These are phyloP conservation scores for Caenorhabditis doughertyi DNA, from an alignment of 2,888 invertebrate genomes.

Conservation along the genomic window DNA sequence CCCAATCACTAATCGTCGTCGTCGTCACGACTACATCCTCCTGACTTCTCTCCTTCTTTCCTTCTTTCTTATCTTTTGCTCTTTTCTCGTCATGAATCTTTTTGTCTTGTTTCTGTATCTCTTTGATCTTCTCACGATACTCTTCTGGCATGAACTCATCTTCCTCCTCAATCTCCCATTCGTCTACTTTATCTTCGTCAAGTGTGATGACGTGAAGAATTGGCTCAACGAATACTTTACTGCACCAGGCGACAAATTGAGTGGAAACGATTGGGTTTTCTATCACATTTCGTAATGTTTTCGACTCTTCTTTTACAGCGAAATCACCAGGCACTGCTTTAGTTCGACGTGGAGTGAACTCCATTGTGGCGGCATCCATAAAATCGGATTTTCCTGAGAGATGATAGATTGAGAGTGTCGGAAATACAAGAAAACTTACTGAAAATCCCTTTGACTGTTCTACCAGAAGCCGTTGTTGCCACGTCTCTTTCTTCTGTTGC, in stretches of 20 bases:
- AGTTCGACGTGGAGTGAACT: conserved; percentile 65
- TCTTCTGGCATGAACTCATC: conserved; percentile 56
- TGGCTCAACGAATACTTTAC: conserved; percentile 79
- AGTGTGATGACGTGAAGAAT: conserved; percentile 70
- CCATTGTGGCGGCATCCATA: conserved; percentile 33
- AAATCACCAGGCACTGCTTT: conserved; percentile 42
- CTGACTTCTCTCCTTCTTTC: conserved; percentile 42
- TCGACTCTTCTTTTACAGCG: conserved; percentile 51
- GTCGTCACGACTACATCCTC: conserved; percentile 63
- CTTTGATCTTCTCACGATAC: conserved; percentile 47
- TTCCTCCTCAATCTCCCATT: conserved; percentile 56
- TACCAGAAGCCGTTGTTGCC: conserved; percentile 33
- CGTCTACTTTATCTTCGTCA: conserved; percentile 25
- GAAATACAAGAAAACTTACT: background rate
- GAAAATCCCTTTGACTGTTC: conserved; percentile 14
- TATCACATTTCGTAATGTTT: conserved; percentile 49
- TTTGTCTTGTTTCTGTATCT: conserved; percentile 24
- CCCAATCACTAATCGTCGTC: conserved; percentile 80
- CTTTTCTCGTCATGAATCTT: conserved; percentile 36
- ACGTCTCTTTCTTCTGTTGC: conserved; percentile 8
- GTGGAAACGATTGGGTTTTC: conserved; percentile 74
- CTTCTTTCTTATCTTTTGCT: conserved; percentile 27
- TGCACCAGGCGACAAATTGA: conserved; percentile 81
- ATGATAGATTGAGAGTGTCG: background rate
- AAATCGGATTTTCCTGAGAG: conserved; percentile 32